Evolutionary conservation across 2,888 invertebrate genomes (phyloP).

Genomic region (Callosobruchus maculatus): DNA sequence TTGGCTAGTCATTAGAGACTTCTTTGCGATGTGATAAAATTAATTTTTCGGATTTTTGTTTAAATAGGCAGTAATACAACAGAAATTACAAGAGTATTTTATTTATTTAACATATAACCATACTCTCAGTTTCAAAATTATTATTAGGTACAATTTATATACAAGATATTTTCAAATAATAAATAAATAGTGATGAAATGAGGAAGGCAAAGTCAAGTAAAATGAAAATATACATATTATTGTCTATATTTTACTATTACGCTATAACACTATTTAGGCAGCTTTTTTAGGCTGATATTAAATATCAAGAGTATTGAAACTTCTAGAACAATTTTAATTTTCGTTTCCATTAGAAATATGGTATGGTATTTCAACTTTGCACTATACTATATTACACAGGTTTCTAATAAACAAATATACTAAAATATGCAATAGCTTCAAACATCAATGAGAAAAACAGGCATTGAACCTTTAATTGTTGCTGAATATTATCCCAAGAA

Average conservation of each 20-base stretch:
- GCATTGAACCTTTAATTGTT: no score
- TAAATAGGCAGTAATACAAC: background rate
- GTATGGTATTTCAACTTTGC: no score
- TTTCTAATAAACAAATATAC: no score
- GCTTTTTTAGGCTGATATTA: background rate
- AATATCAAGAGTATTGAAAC: background rate
- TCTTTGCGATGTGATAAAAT: no score
- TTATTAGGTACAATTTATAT: background rate
- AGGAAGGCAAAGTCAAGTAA: background rate
- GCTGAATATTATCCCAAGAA: no score
- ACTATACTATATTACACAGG: no score
- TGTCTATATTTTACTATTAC: background rate
- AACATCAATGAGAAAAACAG: no score
- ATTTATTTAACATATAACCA: background rate
- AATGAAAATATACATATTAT: background rate
- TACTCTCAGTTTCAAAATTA: background rate
- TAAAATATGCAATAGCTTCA: no score
- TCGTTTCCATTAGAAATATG: no score
- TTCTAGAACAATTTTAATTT: background rate
- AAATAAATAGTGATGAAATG: background rate
- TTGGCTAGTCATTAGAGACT: no score
- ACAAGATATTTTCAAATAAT: background rate
- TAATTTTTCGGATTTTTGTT: no score
- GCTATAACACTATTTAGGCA: background rate
- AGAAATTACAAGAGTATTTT: background rate